phyloP scores from a whole-genome alignment of 2,113 vertebrate genomes.

The Pelodiscus sinensis region DNA sequence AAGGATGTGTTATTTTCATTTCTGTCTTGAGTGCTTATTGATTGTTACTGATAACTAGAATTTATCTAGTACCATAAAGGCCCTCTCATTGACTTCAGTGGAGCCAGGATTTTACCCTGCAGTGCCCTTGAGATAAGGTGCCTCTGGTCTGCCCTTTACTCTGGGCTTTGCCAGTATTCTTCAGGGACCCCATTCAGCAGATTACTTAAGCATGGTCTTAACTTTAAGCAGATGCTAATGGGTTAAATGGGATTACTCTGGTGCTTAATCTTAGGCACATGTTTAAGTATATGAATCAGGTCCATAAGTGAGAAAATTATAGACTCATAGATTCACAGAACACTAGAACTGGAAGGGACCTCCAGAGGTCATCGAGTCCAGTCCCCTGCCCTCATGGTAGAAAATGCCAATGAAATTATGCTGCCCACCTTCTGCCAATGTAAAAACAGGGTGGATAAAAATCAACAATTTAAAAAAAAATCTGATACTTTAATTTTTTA shows the following conservation, averaged over 20 bases:
- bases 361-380: too few relatives aligned
- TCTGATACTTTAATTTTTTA: too few relatives aligned
- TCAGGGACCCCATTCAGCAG: not conserved
- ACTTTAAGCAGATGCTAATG: not conserved
- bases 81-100: not conserved
- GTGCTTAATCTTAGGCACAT: not conserved
- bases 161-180: not conserved
- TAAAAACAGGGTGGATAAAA: not conserved
- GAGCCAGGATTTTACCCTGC: not conserved
- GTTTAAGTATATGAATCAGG: conserved; percentile 36
- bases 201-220: not conserved
- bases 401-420: conserved; percentile 43
- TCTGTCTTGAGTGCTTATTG: conserved; percentile 52
- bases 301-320: conserved; percentile 14
- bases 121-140: not conserved
- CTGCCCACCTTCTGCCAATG: conserved; percentile 4
- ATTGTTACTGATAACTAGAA: conserved; percentile 47
- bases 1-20: conserved; percentile 63
- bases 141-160: not conserved
- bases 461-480: too few relatives aligned
- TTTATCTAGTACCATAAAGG: conserved; percentile 9
- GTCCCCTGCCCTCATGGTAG: not conserved
- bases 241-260: conserved; percentile 15
- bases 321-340: too few relatives aligned
- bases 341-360: too few relatives aligned